Evolutionary conservation across 2,113 vertebrate species (phyloP), one percentile per base, ranked within the genome.

Genomic region (Gallinago jamesoni): DNA sequence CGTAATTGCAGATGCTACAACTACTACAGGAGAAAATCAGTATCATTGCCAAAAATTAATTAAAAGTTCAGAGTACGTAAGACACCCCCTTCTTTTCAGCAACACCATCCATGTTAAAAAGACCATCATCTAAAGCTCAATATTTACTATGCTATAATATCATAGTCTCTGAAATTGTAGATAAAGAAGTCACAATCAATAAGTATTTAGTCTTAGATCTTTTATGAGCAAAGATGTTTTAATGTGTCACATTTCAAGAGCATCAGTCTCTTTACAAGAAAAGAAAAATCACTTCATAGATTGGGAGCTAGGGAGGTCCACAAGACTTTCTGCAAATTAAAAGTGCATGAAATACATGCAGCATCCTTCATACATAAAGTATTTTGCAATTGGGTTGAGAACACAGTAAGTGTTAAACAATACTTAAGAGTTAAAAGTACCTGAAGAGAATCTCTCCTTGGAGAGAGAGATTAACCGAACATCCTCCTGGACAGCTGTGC

Each of bases 191-290:
- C 81, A 93, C 74, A 89, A 41, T 20, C 30, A n/a, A 5, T 14
- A 37, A 73, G 13, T 21, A 73, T 37, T 84, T 45, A 52, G 48
- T 20, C 86, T 81, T 30, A 81, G 64, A 48, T 41, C 41, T 85
- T 95, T 97, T 85, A 73, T 91, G 92, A 95, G 92, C 81, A 95
- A 94, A 89, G 76, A 74, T 86, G 74, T 89, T 95, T 96, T 88
- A 94, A 94, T 86, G 81, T 53, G 84, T 76, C 92, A 95, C 92
- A 56, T 86, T 81, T 90, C 39, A 39, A 87, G 68, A 92, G 76
- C 87, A 83, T 73, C 41, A 11, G 43, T 41, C 88, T 59, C 77
- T 83, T 93, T 73, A 92, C 81, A 60, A 55, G 56, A 84, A 80
- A 92, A 94, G 59, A 68, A 80, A 91, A 89, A 64, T 31, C 56